phyloP scores from a whole-genome alignment of 2,888 invertebrate genomes.

The Drosophila eohydei region DNA sequence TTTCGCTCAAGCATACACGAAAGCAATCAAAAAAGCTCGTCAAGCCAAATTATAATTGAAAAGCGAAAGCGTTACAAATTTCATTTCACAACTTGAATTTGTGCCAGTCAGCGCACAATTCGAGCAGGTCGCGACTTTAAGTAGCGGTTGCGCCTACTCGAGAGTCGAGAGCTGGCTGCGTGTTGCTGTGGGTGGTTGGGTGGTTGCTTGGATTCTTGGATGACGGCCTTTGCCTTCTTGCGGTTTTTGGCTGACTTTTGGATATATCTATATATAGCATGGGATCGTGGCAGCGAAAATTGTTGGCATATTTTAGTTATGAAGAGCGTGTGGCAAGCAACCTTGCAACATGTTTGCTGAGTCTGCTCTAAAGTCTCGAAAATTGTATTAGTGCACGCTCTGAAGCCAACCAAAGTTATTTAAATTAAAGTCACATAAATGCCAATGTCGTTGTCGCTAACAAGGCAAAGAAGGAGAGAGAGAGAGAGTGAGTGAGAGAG shows the following conservation, averaged over 20 bases:
- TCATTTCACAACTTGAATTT: slow-evolving; percentile 67
- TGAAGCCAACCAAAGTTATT: slow-evolving; percentile 64
- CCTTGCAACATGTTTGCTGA: slow-evolving; percentile 43
- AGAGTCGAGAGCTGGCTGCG: slow-evolving; percentile 11
- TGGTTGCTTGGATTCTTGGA: not conserved
- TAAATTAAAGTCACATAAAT: slow-evolving; percentile 70
- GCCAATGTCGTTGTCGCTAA: slow-evolving; percentile 37
- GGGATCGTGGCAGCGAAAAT: slow-evolving; percentile 44
- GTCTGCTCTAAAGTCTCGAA: slow-evolving; percentile 27
- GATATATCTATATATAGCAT: slow-evolving; percentile 6
- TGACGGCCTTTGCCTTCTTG: slow-evolving; percentile 12
- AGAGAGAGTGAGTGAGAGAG: not conserved
- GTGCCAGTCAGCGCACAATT: slow-evolving; percentile 38
- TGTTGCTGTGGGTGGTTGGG: no score
- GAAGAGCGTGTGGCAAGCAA: slow-evolving; percentile 36
- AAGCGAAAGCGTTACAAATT: slow-evolving; percentile 74
- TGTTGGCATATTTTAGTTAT: slow-evolving; percentile 55
- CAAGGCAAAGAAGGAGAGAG: not conserved
- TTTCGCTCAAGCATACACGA: slow-evolving; percentile 60
- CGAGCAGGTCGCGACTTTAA: slow-evolving; percentile 27
- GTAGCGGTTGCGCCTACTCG: slow-evolving; percentile 22
- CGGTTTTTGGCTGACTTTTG: slow-evolving; percentile 30
- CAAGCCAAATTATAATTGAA: slow-evolving; percentile 63
- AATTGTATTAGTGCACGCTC: slow-evolving; percentile 61
- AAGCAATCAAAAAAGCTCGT: slow-evolving; percentile 68